These are phyloP conservation scores for Xenentodon cancila DNA, from an alignment of 2,797 vertebrate genomes.

Conservation along the genomic window DNA sequence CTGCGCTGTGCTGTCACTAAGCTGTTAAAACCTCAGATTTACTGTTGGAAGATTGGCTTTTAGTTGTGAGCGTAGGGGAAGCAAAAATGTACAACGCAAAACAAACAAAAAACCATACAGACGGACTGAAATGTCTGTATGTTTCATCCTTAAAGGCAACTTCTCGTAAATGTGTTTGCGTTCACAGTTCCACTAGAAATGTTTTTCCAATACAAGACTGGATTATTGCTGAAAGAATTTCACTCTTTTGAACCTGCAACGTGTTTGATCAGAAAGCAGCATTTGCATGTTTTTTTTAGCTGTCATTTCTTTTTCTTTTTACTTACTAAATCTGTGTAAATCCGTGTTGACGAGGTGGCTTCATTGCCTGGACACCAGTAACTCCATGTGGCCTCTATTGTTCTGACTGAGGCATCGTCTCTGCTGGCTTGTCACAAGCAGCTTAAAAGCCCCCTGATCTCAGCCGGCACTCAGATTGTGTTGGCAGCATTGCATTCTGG, in stretches of 20 bases:
- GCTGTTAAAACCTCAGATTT: slow-evolving; percentile 19
- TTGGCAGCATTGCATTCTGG: slow-evolving; percentile 78
- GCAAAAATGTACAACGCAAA: slow-evolving; percentile 10
- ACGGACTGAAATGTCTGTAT: not conserved
- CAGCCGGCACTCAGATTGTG: slow-evolving; percentile 56
- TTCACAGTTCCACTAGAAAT: not conserved
- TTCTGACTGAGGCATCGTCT: slow-evolving; percentile 26
- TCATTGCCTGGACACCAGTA: slow-evolving; percentile 2
- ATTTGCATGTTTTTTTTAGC: not conserved
- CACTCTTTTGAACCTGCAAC: not conserved
- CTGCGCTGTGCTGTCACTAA: slow-evolving; percentile 9
- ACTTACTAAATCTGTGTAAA: not conserved
- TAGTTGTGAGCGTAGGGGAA: slow-evolving; percentile 22
- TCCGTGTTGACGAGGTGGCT: slow-evolving; percentile 10
- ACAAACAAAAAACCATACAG: not conserved
- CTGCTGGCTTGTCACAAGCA: slow-evolving; percentile 37
- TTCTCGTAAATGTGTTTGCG: not conserved
- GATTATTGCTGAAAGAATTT: too few relatives aligned
- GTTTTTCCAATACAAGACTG: not conserved
- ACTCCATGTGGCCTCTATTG: slow-evolving; percentile 34
- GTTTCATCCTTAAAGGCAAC: not conserved
- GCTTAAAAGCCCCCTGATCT: slow-evolving; percentile 47
- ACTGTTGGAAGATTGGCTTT: slow-evolving; percentile 17
- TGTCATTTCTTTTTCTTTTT: not conserved
- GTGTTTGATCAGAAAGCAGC: slow-evolving; percentile 5